Evolutionary conservation across 2,888 invertebrate genomes (phyloP).

Genomic region (Endotricha flammealis): DNA sequence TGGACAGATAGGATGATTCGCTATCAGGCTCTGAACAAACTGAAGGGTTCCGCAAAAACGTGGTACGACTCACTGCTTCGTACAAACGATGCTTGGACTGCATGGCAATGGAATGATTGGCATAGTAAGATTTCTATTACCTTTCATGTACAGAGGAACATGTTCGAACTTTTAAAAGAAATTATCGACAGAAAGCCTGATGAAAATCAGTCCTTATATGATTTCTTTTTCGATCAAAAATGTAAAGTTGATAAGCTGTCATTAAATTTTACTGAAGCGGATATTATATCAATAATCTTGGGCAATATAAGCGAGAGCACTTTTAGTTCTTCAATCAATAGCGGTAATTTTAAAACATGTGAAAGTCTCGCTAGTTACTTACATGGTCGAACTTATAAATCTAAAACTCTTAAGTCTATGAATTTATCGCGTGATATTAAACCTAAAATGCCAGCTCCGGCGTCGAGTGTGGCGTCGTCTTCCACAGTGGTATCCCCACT

Average conservation of each 20-base stretch:
- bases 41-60: too few relatives aligned
- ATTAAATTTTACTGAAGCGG: constrained; percentile 14
- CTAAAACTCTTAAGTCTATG: constrained; percentile 6
- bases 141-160: constrained; percentile 7
- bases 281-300: constrained; percentile 20
- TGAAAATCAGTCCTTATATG: constrained; percentile 20
- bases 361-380: constrained; percentile 16
- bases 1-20: too few relatives aligned
- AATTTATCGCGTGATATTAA: too few relatives aligned
- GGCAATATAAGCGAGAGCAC: constrained; percentile 17
- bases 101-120: constrained; percentile 8
- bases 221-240: too few relatives aligned
- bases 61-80: constrained; percentile 14
- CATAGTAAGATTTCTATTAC: neutral
- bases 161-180: constrained; percentile 14
- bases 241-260: constrained; percentile 12
- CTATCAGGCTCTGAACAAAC: too few relatives aligned
- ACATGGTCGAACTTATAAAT: constrained; percentile 11
- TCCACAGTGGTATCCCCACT: too few relatives aligned
- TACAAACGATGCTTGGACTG: constrained; percentile 1
- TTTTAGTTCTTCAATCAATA: constrained; percentile 16
- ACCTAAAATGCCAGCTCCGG: too few relatives aligned
- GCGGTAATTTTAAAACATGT: constrained; percentile 17
- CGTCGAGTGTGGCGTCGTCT: too few relatives aligned
- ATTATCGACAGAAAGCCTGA: constrained; percentile 15